These are phyloP conservation scores for Phortica variegata DNA, from an alignment of 1,140 invertebrate genomes.

Conservation along the genomic window DNA sequence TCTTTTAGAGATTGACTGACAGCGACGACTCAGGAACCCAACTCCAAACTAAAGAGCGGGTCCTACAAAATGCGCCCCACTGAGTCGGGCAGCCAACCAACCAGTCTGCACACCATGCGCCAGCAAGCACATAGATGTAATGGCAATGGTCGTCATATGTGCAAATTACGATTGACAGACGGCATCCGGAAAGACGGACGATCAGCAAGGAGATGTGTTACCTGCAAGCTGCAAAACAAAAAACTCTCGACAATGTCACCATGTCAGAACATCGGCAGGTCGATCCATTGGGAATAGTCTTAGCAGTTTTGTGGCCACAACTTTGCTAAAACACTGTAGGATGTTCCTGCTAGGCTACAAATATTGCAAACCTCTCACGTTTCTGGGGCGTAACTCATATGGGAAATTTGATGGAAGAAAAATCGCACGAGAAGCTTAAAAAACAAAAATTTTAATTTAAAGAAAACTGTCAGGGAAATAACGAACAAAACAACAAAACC, in stretches of 20 bases:
- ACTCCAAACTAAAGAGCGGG: slow-evolving; percentile 37
- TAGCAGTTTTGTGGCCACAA: slow-evolving; percentile 6
- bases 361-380: too few relatives aligned
- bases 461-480: slow-evolving; percentile 23
- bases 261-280: background rate
- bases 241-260: too few relatives aligned
- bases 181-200: slow-evolving; percentile 9
- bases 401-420: slow-evolving; percentile 49
- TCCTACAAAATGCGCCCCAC: slow-evolving; percentile 53
- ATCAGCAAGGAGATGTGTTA: too few relatives aligned
- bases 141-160: slow-evolving; percentile 48
- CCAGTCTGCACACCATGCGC: slow-evolving; percentile 38
- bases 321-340: slow-evolving; percentile 22
- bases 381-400: slow-evolving; percentile 40
- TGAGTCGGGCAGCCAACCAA: slow-evolving; percentile 31
- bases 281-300: slow-evolving; percentile 2
- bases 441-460: slow-evolving; percentile 18
- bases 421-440: slow-evolving; percentile 28
- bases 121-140: slow-evolving; percentile 5
- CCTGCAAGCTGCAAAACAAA: too few relatives aligned
- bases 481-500: slow-evolving; percentile 29
- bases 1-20: slow-evolving; percentile 47
- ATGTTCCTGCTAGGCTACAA: too few relatives aligned
- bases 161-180: slow-evolving; percentile 50
- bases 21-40: slow-evolving; percentile 20